phyloP scores from a whole-genome alignment of 2,888 invertebrate species.

The Nomada ferruginata region DNA sequence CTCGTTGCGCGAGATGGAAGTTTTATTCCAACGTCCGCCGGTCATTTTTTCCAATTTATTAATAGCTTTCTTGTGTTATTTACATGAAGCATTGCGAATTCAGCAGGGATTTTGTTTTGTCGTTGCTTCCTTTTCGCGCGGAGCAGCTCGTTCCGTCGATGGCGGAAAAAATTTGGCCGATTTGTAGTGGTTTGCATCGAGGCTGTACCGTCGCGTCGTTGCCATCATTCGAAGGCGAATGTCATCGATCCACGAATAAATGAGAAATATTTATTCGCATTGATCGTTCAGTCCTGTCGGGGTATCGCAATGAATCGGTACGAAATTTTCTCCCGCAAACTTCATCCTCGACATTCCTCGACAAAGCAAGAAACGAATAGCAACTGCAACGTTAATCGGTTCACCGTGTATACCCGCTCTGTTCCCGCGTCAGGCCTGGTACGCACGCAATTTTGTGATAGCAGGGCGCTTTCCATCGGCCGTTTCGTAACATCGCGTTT shows the following conservation, averaged over 20 bases:
- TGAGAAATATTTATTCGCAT: no score
- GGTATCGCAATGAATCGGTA: no score
- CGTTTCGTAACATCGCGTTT: conserved; percentile 62
- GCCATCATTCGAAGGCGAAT: no score
- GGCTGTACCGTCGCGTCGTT: no score
- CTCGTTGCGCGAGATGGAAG: conserved; percentile 7
- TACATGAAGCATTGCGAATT: not conserved
- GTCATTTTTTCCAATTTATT: not conserved
- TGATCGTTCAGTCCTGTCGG: no score
- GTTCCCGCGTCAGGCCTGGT: conserved; percentile 5
- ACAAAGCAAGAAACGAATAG: not conserved
- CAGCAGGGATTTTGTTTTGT: no score
- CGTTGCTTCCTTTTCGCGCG: no score
- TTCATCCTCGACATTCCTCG: not conserved
- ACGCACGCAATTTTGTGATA: conserved; percentile 40
- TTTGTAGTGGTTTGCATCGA: no score
- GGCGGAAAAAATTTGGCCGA: no score
- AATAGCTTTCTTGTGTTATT: conserved; percentile 2
- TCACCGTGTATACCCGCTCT: conserved; percentile 15
- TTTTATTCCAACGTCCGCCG: not conserved
- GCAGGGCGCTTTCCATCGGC: conserved; percentile 50
- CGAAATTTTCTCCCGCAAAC: not conserved
- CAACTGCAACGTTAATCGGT: not conserved
- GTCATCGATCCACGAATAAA: no score
- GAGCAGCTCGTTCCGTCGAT: no score